A percentile compares a stretch with the other conserved stretches of the same genome.
Evolutionary conservation across 2,888 invertebrate species (phyloP).

Genomic region (Cheilosia urbana): DNA sequence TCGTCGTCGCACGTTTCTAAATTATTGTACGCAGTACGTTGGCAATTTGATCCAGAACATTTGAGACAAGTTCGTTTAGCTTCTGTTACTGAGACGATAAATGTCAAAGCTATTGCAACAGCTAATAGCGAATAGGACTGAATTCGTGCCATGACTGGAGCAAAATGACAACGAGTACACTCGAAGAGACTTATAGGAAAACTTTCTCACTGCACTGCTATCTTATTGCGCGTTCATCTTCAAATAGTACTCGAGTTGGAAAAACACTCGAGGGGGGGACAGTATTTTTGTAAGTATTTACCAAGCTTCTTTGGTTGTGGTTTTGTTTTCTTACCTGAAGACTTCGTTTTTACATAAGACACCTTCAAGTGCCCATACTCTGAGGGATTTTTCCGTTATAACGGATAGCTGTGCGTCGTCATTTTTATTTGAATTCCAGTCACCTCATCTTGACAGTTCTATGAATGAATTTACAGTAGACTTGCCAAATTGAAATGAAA

Average conservation of each 20-base stretch:
- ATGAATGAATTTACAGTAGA: no score
- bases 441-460: no score
- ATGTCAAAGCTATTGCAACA: conserved; percentile 10
- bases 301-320: neutral
- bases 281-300: conserved; percentile 17
- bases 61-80: conserved; percentile 76
- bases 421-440: no score
- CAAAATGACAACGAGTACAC: conserved; percentile 20
- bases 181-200: conserved; percentile 22
- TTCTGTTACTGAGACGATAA: conserved; percentile 41
- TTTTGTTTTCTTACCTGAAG: no score
- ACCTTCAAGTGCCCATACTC: no score
- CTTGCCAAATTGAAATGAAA: no score
- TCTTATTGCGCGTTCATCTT: conserved; percentile 23
- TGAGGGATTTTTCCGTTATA: no score
- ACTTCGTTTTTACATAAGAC: no score
- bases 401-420: no score
- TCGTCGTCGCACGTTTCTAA: conserved; percentile 77
- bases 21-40: conserved; percentile 75
- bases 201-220: conserved; percentile 4
- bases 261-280: conserved; percentile 30
- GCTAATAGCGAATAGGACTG: conserved; percentile 19
- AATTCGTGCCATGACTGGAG: conserved; percentile 50
- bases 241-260: conserved; percentile 5
- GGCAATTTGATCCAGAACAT: conserved; percentile 79